Percentiles rank a stretch among this genome's conserved stretches.
phyloP scores from a whole-genome alignment of 2,797 vertebrate genomes.

The Tenualosa thibaudeaui region DNA sequence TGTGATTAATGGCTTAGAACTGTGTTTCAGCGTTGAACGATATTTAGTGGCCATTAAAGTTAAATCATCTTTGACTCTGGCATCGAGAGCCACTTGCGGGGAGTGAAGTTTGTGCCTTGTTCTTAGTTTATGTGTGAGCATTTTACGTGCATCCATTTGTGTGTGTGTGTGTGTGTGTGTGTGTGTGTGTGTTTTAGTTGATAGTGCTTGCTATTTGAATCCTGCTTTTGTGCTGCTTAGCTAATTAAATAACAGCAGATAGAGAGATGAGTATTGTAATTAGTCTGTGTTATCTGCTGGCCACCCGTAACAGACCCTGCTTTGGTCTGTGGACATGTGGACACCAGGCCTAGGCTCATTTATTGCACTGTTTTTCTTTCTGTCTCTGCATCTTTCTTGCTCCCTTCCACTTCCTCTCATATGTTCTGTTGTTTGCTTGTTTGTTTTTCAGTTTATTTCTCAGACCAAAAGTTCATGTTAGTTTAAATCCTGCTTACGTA shows the following conservation, averaged over 20 bases:
- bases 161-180: constrained; percentile 4
- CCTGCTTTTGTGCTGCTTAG: constrained; percentile 39
- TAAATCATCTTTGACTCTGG: neutral
- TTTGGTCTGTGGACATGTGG: constrained; percentile 20
- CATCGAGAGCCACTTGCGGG: neutral
- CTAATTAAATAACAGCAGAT: constrained; percentile 67
- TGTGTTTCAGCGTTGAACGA: neutral
- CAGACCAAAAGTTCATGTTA: neutral
- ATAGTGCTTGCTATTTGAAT: neutral
- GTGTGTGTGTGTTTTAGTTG: constrained; percentile 10
- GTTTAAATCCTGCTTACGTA: neutral
- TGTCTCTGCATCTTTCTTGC: neutral
- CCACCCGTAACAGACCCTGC: constrained; percentile 16
- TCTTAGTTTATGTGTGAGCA: neutral
- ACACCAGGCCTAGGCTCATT: constrained; percentile 12
- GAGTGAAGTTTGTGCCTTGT: constrained; percentile 6
- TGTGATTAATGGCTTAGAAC: neutral
- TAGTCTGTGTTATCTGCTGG: constrained; percentile 61
- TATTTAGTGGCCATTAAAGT: constrained; percentile 6
- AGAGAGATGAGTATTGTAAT: constrained; percentile 64
- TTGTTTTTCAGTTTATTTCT: neutral
- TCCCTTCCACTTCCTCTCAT: neutral
- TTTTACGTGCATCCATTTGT: neutral
- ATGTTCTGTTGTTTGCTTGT: neutral
- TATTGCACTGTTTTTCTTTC: neutral